Percentiles rank a stretch among this genome's conserved stretches.
Conservation (phyloP, 2,797 vertebrate genomes). For the Aldrovandia affinis region DNA sequence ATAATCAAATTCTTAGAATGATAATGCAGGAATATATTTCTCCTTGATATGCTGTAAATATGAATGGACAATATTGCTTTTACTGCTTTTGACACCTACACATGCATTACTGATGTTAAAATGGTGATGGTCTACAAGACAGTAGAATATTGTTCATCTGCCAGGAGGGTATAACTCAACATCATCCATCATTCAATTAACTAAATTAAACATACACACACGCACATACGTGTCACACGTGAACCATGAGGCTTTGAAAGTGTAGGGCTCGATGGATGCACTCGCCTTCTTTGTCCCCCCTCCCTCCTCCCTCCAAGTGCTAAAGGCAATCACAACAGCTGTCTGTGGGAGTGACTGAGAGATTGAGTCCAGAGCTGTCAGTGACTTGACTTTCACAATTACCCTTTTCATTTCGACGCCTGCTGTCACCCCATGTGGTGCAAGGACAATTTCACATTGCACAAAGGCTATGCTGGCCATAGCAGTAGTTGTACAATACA, state of each 20-base stretch:
- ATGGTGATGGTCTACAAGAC: background rate
- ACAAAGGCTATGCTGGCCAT: background rate
- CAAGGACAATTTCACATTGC: background rate
- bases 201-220: background rate
- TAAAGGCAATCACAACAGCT: conserved; percentile 22
- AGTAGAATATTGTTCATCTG: background rate
- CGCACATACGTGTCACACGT: too few relatives aligned
- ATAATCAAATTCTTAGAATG: background rate
- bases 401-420: background rate
- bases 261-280: background rate
- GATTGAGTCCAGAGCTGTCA: conserved; percentile 14
- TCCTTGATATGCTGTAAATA: background rate
- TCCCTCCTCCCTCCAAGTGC: conserved; percentile 7
- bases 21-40: background rate
- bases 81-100: background rate
- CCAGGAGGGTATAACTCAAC: background rate
- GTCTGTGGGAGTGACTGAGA: conserved; percentile 13
- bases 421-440: background rate
- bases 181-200: background rate
- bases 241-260: background rate
- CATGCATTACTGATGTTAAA: background rate
- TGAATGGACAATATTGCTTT: background rate
- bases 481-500: background rate
- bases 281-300: too few relatives aligned
- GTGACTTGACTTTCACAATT: conserved; percentile 11